Evolutionary conservation across 2,797 vertebrate genomes (phyloP), one percentile per base, ranked within the genome.

Genomic region (Etheostoma nigrum): DNA sequence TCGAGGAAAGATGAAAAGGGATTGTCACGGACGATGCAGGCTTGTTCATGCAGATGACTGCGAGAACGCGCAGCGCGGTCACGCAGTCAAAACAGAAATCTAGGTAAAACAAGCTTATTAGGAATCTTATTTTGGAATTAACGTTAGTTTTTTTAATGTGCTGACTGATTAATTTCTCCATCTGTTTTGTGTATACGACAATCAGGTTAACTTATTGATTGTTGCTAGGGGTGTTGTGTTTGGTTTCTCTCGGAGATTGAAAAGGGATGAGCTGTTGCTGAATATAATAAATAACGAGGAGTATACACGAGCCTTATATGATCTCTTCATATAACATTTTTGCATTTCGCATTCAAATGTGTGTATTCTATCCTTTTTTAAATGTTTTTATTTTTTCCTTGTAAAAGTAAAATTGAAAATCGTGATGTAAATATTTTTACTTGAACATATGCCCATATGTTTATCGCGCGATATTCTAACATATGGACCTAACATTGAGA

Each of bases 11-110:
- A 86, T 65, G 63, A 69, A 14, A 69, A 36, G 9, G 13, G 40
- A 58, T 69, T 51, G 70, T 82, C 65, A 74, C 66, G 25, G 58
- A 71, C 60, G 82, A 82, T 72, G 72, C n/a, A 83, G 72, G 88
- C 88, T 74, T 87, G 87, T 77, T 81, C 88, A 74, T 71, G 70
- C 47, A 52, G 33, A 67, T 9, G 51, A 23, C 25, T 1, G 19
- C 77, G 72, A 69, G 91, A 83, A 82, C 85, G 88, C 77, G 92
- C 87, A 6, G 88, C 88, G 70, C 86, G 86, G 57, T 78, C 86
- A 78, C 4, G 4, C 2, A 33, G 1, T 58, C 25, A 11, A 44
- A 25, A 58, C 45, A 51, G 8, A 63, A 13, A 40, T 12, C 36
- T 40, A 40, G 36, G 3, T 40, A 40, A 40, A 40, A 40, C 36